Base-by-base conservation (phyloP, 2,113 vertebrate genomes). In the Sylvilagus bachmani region DNA sequence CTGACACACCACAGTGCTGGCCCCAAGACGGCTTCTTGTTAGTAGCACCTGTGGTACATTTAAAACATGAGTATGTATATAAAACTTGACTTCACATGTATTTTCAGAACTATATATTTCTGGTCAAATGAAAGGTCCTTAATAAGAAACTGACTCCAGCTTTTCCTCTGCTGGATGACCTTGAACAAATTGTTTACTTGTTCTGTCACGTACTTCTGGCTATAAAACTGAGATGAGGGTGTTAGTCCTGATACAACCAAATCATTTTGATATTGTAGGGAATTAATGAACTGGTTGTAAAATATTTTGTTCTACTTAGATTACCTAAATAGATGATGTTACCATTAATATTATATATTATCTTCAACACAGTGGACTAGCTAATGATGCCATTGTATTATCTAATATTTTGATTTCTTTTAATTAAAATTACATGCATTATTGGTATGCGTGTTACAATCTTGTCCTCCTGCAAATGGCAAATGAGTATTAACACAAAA, bases 351-450 rank as follows among this genome's bases (percentile, higher is more conserved):
- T 81, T 80, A 74, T 61, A 51, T 75, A 38, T 66, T 24, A 1
- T 67, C 17, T 67, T 96, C 25, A 89, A 49, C 67, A 24, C 53
- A 64, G 88, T 93, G 84, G 81, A 96, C 55, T 6, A 73, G 78
- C 90, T 96, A 96, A 82, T 84, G 90, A 75, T 71, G 77, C 25
- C 69, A 82, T 79, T 97, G 36, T 92, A 95, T 94, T 84, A 89
- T 83, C 91, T 86, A 31, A 75, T 21, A 2, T 67, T 89, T 85
- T 96, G 86, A 51, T 97, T 97, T 92, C 94, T 97, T 96, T 96
- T 97, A 97, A 97, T 98, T 98, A 98, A 98, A 97, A 97, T 98
- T 81, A 83, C 90, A 73, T 77, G 75, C 71, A 90, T 80, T 97
- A 95, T 94, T 97, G 93, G 89, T 88, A 91, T 95, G 91, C 61